Evolutionary conservation across 2,888 invertebrate species (phyloP).

Genomic region (Sacculina carcini): DNA sequence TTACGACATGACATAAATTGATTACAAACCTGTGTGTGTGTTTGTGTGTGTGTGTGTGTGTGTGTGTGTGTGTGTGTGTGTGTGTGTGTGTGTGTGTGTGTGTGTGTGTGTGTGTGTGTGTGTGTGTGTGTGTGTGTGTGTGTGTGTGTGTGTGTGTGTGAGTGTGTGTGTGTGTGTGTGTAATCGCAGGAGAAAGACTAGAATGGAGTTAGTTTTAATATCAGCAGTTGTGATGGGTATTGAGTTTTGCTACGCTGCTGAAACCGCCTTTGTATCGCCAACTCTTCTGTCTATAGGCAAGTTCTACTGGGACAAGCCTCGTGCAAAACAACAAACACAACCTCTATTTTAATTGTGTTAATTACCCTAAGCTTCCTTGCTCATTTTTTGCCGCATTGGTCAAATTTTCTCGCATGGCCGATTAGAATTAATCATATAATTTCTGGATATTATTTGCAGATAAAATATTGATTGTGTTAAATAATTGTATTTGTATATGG

Average conservation of each 20-base stretch:
- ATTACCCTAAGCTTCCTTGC: no score
- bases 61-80: neutral
- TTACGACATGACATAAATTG: no score
- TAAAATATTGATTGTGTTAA: no score
- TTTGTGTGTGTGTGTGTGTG: no score
- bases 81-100: neutral
- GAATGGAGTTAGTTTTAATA: slow-evolving; percentile 52
- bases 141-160: neutral
- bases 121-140: neutral
- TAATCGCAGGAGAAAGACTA: slow-evolving; percentile 38
- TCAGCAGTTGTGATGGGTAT: slow-evolving; percentile 92
- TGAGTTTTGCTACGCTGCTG: slow-evolving; percentile 88
- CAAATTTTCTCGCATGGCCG: no score
- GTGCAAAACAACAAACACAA: no score
- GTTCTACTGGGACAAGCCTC: no score
- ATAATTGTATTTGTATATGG: no score
- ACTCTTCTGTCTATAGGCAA: slow-evolving; percentile 56
- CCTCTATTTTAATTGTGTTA: no score
- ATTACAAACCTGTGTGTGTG: neutral
- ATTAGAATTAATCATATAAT: no score
- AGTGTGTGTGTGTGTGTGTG: neutral
- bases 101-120: neutral
- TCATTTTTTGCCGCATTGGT: no score
- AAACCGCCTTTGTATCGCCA: slow-evolving; percentile 89
- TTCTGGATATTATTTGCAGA: no score